Base-by-base conservation (phyloP, 2,797 vertebrate species). In the Paedocypris micromegethes region DNA sequence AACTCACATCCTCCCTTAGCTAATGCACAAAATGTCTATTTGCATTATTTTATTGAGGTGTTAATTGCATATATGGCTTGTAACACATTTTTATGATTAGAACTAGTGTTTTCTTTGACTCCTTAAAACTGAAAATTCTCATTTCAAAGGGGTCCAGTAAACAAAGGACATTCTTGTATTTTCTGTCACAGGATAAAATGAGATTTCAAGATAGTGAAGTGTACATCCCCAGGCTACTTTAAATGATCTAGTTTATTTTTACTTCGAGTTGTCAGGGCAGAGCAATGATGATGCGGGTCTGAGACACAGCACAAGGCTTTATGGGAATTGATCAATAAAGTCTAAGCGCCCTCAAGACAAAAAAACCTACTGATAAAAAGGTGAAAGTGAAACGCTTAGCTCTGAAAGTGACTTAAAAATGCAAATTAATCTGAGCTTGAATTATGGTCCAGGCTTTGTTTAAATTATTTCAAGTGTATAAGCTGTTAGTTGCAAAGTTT, bases 211-310 rank as follows among this genome's bases (percentile, higher is more conserved):
- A 65, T 38, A 68, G 73, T 66, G n/a, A n/a, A 59, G 47, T 47
- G 44, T 61, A 69, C 54, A 48, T 68, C 68, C 65, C 72, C 55
- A 52, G 62, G 58, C 72, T 58, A 47, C 69, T 72, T 66, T 70
- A 75, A 72, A 77, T 47, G 57, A 78, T 69, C 54, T 58, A 41
- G 69, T 72, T 66, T 62, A 66, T 74, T 72, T 72, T 57, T 58
- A 75, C 74, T 53, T 73, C 73, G 72, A 74, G 69, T 57, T 58
- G 52, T 65, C 62, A 69, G 63, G 54, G 64, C 52, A 51, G 56
- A 69, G 66, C 3, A 64, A 65, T 74, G 44, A 71, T 54, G 55
- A 66, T 60, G 47, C 43, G 7, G 42, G 23, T 45, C 39, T 9
- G 54, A 70, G 52, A 73, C 66, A 59, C 38, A 64, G 49, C 61